Evolutionary conservation across 2,888 invertebrate species (phyloP), one percentile per base, ranked within the genome.

Genomic region (Lumbricus terrestris): DNA sequence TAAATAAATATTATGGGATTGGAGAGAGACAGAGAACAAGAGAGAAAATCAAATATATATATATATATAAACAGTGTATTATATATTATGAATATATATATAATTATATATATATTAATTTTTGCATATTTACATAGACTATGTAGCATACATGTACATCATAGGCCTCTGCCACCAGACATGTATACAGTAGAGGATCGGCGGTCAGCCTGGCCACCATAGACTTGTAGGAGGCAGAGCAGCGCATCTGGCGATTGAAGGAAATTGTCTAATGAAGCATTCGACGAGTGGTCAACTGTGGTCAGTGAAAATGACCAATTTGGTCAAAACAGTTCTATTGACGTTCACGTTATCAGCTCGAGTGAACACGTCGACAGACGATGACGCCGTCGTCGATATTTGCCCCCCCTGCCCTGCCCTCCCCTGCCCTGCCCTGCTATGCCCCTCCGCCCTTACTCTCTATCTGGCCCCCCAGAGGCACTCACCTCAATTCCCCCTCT

Each of bases 261-360:
- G 34, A 34, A 37, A 85, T 85, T 37, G 85, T 85, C 85, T 85
- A 85, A 85, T 37, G 85, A 85, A 85, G 85, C 85, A 23, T 85
- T 35, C 85, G 20, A 85, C 35, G 35, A 85, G 85, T 37, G 85
- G 34, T 37, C 35, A 85, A 11, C 37, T 34, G 35, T 37, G 35
- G 85, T 34, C 34, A 35, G 85, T 35, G 37, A 85, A 85, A 85
- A 85, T 83, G 83, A 83, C 83, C 83, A 83, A 83, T 83, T 83
- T 83, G 34, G 35, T 35, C 83, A 83, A 83, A 83, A 83, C 83
- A 83, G 83, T 35, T 35, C 16, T 83, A 83, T 83, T 33, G 83
- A 83, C 83, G 83, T 33, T 16, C 83, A 20, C 83, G 13, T 83
- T 13, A 83, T 35, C 11, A 3, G 83, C 83, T 33, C 33, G 34